Evolutionary conservation across 23 tunicate genomes (phyloP).

Genomic region (Ascidia mentula): DNA sequence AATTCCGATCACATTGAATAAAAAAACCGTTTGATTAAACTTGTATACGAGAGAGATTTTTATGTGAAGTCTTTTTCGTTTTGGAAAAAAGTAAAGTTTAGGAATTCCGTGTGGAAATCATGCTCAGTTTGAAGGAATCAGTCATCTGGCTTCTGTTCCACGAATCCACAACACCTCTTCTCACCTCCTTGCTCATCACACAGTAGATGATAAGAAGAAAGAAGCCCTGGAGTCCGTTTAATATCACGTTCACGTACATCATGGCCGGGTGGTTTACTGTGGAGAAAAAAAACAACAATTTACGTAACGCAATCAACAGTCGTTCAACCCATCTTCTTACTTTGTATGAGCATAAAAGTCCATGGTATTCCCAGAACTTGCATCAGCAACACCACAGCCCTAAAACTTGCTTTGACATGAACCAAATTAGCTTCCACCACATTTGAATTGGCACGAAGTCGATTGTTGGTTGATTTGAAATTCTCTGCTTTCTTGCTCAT

Average conservation of each 20-base stretch:
- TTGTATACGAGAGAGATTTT: no score
- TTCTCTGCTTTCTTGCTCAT: slow-evolving; percentile 6
- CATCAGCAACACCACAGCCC: background rate
- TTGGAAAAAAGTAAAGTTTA: no score
- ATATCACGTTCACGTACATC: background rate
- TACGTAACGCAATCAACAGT: background rate
- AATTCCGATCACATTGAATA: no score
- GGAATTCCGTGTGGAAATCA: background rate
- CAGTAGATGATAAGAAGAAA: background rate
- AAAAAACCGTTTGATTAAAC: no score
- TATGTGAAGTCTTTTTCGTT: no score
- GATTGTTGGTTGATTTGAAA: background rate
- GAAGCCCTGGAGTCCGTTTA: background rate
- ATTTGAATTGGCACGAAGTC: background rate
- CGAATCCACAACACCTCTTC: background rate
- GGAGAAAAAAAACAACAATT: background rate
- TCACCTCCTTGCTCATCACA: background rate
- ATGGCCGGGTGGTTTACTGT: background rate
- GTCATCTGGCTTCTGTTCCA: background rate
- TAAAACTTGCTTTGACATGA: background rate
- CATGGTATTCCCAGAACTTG: background rate
- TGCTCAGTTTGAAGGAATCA: background rate
- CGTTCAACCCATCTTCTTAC: background rate
- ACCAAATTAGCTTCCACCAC: background rate
- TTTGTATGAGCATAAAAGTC: background rate